Evolutionary conservation across 2,888 invertebrate genomes (phyloP), one percentile per base, ranked within the genome.

Genomic region (Yponomeuta malinellus): DNA sequence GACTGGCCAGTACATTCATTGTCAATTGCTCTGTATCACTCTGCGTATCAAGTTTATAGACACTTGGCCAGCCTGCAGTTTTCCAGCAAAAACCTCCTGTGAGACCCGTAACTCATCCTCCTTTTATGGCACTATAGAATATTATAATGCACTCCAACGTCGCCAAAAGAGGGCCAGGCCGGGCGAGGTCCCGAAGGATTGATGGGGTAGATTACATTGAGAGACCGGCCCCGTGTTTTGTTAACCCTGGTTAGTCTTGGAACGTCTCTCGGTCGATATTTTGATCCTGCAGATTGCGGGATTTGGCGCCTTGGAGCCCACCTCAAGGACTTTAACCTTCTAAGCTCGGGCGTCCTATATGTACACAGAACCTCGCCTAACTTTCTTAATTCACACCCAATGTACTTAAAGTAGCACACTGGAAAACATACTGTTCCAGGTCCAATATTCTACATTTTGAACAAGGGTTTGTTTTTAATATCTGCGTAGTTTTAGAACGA

Each of bases 61-160:
- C 43, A 43, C 43, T 43, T 5, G 43, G 43, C 43, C 5, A 43
- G 43, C 43, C 43, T 43, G 8, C 52, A 59, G 15, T 15, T 15
- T 59, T 59, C 31, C 65, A 59, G 70, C 43, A 52, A n/a, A 76
- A 74, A 73, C 73, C 77, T 82, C 88, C 83, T 74, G 59, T 68
- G 82, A 75, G 85, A 74, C 76, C 76, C 84, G 81, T 89, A 87
- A 84, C 80, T 89, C 82, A 85, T 78, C 76, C 79, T 78, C 79
- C 81, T 87, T 89, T 88, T 89, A 89, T 87, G 86, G 85, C 83
- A 84, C 83, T 83, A 82, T 86, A 81, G 86, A 88, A 89, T 89
- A 88, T 87, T 88, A 88, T 86, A 86, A 88, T 84, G 84, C 85
- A 85, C 71, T 84, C 83, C 83, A 82, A 81, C 79, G 52, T 12